Evolutionary conservation across 2,797 vertebrate genomes (phyloP).

Genomic region (Lutjanus argentimaculatus): DNA sequence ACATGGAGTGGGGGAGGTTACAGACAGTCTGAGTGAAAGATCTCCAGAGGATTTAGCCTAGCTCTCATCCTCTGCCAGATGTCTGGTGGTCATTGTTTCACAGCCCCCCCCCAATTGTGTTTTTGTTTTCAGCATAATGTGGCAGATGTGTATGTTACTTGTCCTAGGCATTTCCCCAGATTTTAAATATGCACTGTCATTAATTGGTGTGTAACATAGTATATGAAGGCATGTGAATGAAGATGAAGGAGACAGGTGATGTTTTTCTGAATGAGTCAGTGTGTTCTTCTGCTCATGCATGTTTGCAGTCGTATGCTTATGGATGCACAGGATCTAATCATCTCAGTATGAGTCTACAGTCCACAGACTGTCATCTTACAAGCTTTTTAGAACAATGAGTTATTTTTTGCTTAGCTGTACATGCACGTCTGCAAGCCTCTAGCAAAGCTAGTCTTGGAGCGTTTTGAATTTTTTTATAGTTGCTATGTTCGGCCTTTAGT

Average conservation of each 20-base stretch:
- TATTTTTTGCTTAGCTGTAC: neutral
- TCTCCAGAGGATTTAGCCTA: slow-evolving; percentile 52
- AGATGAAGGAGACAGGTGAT: neutral
- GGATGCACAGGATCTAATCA: neutral
- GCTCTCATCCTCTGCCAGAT: slow-evolving; percentile 58
- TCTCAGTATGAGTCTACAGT: neutral
- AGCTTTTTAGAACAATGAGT: neutral
- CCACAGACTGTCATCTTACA: neutral
- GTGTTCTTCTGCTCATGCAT: neutral
- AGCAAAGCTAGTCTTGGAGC: neutral
- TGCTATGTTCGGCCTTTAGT: slow-evolving; percentile 10
- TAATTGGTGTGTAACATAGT: neutral
- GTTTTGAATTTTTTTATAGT: neutral
- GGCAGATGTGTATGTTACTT: slow-evolving; percentile 41
- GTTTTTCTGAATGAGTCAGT: neutral
- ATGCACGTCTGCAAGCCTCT: neutral
- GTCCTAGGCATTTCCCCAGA: neutral
- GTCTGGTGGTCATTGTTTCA: slow-evolving; percentile 52
- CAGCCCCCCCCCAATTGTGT: slow-evolving; percentile 23
- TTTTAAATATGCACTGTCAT: slow-evolving; percentile 1
- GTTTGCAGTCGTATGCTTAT: neutral
- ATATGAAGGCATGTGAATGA: neutral
- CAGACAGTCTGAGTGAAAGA: slow-evolving; percentile 61
- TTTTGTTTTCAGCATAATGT: slow-evolving; percentile 37
- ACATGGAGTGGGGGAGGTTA: slow-evolving; percentile 59